Percentiles rank a stretch among this genome's conserved stretches.
Conservation (phyloP, 2,797 vertebrate genomes). For the Pangasius krempfi region DNA sequence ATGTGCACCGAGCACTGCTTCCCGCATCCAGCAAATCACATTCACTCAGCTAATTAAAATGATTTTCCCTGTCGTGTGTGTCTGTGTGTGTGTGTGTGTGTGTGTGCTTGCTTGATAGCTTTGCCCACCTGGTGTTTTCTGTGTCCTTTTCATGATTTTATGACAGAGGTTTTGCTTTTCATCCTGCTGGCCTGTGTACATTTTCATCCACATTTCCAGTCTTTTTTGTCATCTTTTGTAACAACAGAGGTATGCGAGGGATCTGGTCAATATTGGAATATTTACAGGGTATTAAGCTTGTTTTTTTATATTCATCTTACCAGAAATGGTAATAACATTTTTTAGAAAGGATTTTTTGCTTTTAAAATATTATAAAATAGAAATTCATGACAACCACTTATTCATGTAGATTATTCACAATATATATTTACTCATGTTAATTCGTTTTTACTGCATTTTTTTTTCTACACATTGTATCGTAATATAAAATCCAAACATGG, state of each 20-base stretch:
- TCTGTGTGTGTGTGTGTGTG: slow-evolving; percentile 17
- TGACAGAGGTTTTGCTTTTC: slow-evolving; percentile 47
- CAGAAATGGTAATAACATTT: neutral
- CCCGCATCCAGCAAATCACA: slow-evolving; percentile 88
- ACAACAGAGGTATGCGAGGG: neutral
- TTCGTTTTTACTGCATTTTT: neutral
- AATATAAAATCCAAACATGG: neutral
- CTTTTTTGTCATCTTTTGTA: neutral
- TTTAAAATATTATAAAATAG: neutral
- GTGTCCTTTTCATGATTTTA: slow-evolving; percentile 72
- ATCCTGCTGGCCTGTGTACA: slow-evolving; percentile 34
- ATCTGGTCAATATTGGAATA: slow-evolving; percentile 19
- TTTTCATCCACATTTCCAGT: neutral
- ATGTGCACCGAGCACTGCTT: slow-evolving; percentile 86
- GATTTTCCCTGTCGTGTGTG: slow-evolving; percentile 76
- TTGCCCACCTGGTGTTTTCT: slow-evolving; percentile 92
- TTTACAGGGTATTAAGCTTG: neutral
- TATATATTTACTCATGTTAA: neutral
- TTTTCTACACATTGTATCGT: neutral
- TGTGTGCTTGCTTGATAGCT: slow-evolving; percentile 81
- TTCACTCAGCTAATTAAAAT: slow-evolving; percentile 99
- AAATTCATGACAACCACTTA: neutral
- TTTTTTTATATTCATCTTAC: neutral
- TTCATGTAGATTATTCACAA: neutral
- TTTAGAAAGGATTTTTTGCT: neutral